Evolutionary conservation across 30 jellyfish, hydroid and myxozoan genomes (phyloP), one percentile per base, ranked within the genome.

Genomic region (Aurelia coerulea): DNA sequence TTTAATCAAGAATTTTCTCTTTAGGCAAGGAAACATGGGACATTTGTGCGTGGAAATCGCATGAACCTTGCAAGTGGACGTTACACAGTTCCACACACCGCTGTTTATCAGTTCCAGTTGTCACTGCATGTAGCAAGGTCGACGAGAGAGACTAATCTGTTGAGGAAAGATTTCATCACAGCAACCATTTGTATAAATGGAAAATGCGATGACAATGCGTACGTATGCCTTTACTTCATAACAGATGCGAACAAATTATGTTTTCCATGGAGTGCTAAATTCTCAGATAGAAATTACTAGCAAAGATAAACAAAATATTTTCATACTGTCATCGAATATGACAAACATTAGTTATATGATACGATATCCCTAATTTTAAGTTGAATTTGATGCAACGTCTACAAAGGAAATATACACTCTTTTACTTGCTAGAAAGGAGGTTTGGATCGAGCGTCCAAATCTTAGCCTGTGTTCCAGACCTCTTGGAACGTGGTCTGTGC

Each of bases 141-240:
- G 39, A 72, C 87, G 60, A 84, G 90, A 73, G 90, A 81, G 19
- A 75, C 93, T 1, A 91, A 88, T 62, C 65, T 91, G 75, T 42
- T 80, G 81, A 95, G 95, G 52, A 90, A 83, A 58, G 93, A 91
- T 65, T 85, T 88, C 66, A 73, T 91, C 16, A 83, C 90, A 13
- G 97, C 81, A 11, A 79, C 74, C 85, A 85, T 91, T 0, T 91
- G 97, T 89, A 83, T 84, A 70, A 91, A 83, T 59, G 90, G 96
- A 10, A 85, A 79, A 52, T 91, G 97, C 80, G 93, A 79, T 67
- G 89, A 83, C n/a, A 83, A 91, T 62, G 91, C 90, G 97, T 91
- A 84, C 69, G 97, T 84, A 0, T 52, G 3, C 6, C 58, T n/a
- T 10, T 68, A 1, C 42, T 0, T 5, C 6, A 17, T 14, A 41